phyloP scores from a whole-genome alignment of 2,797 vertebrate genomes.

The Acanthis flammea region DNA sequence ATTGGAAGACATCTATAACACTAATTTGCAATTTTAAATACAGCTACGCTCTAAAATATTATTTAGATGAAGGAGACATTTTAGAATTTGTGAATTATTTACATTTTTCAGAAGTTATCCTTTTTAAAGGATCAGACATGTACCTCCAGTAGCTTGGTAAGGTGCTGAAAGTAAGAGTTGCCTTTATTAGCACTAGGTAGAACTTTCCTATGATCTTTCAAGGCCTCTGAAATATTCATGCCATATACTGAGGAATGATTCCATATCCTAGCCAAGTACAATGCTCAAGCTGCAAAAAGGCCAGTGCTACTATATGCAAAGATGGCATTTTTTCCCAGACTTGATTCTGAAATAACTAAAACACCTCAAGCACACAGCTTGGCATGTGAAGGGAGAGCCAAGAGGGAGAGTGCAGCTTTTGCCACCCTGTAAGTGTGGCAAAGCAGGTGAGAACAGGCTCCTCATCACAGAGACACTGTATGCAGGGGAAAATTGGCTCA shows the following conservation, averaged over 20 bases:
- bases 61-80: neutral
- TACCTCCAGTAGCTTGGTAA: neutral
- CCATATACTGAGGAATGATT: neutral
- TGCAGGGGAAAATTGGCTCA: neutral
- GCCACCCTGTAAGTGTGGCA: neutral
- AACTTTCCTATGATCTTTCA: neutral
- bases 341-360: neutral
- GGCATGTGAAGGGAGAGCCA: neutral
- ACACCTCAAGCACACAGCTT: neutral
- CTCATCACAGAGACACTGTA: neutral
- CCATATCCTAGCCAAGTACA: neutral
- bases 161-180: neutral
- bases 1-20: neutral
- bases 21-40: slow-evolving; percentile 17
- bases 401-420: neutral
- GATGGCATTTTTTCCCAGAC: neutral
- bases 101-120: neutral
- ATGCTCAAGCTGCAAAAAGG: neutral
- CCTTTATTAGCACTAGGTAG: neutral
- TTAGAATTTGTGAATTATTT: slow-evolving; percentile 36
- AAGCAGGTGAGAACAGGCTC: neutral
- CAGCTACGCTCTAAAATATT: neutral
- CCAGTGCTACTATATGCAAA: neutral
- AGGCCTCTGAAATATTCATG: slow-evolving; percentile 21
- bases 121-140: neutral